Conservation (phyloP, 2,797 vertebrate genomes). For the Avahi laniger region DNA sequence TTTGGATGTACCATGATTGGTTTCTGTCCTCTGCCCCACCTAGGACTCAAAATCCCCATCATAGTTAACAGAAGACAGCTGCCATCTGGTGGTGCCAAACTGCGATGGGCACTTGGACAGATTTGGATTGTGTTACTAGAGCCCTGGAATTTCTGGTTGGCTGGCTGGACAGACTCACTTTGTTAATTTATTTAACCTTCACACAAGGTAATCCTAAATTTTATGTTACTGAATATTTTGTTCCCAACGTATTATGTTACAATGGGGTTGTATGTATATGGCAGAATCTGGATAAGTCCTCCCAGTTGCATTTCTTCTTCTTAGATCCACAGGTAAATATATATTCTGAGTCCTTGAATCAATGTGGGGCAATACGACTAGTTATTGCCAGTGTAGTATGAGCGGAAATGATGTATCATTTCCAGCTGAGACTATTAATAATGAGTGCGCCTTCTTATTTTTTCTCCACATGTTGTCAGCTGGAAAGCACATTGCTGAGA, state of each 20-base stretch:
- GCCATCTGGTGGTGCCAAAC: background rate
- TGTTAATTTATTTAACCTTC: background rate
- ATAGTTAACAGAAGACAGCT: background rate
- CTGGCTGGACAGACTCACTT: background rate
- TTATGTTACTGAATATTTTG: background rate
- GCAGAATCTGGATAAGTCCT: background rate
- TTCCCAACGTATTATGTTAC: background rate
- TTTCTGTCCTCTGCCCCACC: background rate
- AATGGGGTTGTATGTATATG: background rate
- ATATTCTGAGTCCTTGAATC: background rate
- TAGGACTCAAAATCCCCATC: background rate
- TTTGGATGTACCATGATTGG: background rate
- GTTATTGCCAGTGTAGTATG: background rate
- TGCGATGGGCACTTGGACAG: background rate
- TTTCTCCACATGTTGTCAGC: background rate
- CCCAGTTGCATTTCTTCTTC: background rate
- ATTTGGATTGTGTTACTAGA: background rate
- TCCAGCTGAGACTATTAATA: background rate
- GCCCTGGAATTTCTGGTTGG: background rate
- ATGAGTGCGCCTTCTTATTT: background rate
- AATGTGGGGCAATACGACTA: background rate
- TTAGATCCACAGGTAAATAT: background rate
- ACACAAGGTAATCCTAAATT: background rate
- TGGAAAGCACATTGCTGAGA: background rate
- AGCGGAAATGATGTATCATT: background rate